These are phyloP conservation scores for Drosophila demipolita DNA, from an alignment of 2,888 invertebrate species.

Conservation along the genomic window DNA sequence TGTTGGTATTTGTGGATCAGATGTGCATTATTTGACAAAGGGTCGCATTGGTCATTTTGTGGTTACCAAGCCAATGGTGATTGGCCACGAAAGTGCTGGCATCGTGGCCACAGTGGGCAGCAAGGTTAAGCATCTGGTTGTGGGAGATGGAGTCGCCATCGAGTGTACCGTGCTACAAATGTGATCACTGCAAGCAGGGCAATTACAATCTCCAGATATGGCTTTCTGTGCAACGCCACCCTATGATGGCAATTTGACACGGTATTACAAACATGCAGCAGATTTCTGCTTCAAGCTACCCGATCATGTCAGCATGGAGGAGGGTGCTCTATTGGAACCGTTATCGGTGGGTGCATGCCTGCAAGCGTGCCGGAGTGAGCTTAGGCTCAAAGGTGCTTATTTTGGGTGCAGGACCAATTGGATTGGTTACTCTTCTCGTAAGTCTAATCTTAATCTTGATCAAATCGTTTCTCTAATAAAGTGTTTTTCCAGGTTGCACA, in stretches of 20 bases:
- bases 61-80: too few relatives aligned
- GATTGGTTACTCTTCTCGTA: slow-evolving; percentile 90
- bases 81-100: slow-evolving; percentile 96
- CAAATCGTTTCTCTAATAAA: too few relatives aligned
- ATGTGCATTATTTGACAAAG: too few relatives aligned
- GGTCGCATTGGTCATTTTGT: too few relatives aligned
- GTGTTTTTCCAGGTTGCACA: too few relatives aligned
- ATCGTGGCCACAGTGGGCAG: slow-evolving; percentile 91
- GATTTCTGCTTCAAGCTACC: too few relatives aligned
- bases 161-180: slow-evolving; percentile 95
- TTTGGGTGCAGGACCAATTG: slow-evolving; percentile 95
- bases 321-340: too few relatives aligned
- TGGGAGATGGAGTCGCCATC: slow-evolving; percentile 96
- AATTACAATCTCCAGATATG: slow-evolving; percentile 94
- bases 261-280: too few relatives aligned
- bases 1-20: too few relatives aligned
- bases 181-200: slow-evolving; percentile 93
- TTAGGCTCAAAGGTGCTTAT: slow-evolving; percentile 91
- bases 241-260: slow-evolving; percentile 93
- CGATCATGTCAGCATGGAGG: too few relatives aligned
- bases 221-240: slow-evolving; percentile 98
- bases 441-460: slow-evolving; percentile 9
- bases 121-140: slow-evolving; percentile 88
- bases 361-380: slow-evolving; percentile 91
- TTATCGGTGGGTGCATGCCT: slow-evolving; percentile 97